Evolutionary conservation across 1,140 invertebrate genomes (phyloP).

Genomic region (Drosophila nebulosa): DNA sequence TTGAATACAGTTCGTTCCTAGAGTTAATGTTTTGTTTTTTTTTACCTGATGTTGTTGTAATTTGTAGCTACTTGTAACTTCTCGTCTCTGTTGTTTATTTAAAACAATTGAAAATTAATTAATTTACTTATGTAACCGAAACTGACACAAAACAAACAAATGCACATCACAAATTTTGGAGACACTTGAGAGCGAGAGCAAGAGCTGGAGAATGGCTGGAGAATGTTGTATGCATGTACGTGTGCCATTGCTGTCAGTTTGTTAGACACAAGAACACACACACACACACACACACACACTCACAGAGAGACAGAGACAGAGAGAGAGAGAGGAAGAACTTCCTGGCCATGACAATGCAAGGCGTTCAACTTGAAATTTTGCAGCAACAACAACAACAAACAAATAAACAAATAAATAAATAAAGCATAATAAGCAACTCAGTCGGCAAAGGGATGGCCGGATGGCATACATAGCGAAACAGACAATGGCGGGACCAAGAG

Average conservation of each 20-base stretch:
- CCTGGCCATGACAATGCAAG: constrained; percentile 64
- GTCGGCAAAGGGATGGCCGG: background rate
- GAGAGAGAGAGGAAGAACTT: constrained; percentile 15
- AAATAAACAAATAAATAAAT: constrained; percentile 6
- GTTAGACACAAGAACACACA: constrained; percentile 26
- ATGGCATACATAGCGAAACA: background rate
- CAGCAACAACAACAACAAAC: constrained; percentile 36
- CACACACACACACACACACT: background rate
- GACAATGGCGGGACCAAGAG: background rate
- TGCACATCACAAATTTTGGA: constrained; percentile 35
- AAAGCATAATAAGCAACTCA: constrained; percentile 6
- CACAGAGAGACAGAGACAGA: background rate
- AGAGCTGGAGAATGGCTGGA: constrained; percentile 1
- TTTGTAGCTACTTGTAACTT: constrained; percentile 15
- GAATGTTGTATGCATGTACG: constrained; percentile 14
- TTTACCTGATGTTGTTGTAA: constrained; percentile 26
- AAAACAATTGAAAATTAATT: constrained; percentile 79
- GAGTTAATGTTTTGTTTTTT: too few relatives aligned
- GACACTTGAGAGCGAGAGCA: background rate
- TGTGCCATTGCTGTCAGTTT: constrained; percentile 45
- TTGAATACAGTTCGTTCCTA: too few relatives aligned
- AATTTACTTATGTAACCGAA: constrained; percentile 80
- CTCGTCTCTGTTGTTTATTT: constrained; percentile 74
- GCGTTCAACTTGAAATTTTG: constrained; percentile 66
- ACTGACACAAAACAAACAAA: constrained; percentile 74